These are phyloP conservation scores for Hippocampus abdominalis DNA, from an alignment of 2,113 vertebrate genomes.

Conservation along the genomic window DNA sequence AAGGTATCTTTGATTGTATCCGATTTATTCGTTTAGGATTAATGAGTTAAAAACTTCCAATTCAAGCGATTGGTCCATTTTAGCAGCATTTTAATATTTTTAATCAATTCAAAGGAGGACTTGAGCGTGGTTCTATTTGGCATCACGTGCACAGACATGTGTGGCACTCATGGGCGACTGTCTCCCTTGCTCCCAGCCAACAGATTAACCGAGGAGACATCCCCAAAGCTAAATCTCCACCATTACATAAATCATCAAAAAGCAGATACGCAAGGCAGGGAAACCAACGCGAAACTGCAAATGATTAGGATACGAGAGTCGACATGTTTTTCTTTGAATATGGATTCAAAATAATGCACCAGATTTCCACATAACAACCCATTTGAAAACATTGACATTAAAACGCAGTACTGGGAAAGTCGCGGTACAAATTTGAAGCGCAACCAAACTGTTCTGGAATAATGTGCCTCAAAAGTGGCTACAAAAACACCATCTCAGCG, in stretches of 20 bases:
- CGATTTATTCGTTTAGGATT: no score
- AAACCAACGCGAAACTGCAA: background rate
- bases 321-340: background rate
- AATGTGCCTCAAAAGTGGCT: no score
- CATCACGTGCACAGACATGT: background rate
- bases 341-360: background rate
- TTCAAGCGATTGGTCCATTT: background rate
- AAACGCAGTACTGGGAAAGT: no score
- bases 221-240: conserved; percentile 26
- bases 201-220: conserved; percentile 38
- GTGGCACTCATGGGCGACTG: background rate
- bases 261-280: background rate
- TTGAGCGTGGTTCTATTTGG: conserved; percentile 3
- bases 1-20: no score
- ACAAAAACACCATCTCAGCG: no score
- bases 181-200: conserved; percentile 7
- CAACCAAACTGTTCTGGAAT: no score
- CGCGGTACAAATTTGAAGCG: no score
- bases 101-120: background rate
- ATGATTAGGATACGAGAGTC: background rate
- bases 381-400: no score
- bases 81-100: background rate
- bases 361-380: no score
- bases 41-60: background rate
- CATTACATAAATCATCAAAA: conserved; percentile 23